Conservation (phyloP, 2,888 invertebrate genomes). For the Sesia bembeciformis region DNA sequence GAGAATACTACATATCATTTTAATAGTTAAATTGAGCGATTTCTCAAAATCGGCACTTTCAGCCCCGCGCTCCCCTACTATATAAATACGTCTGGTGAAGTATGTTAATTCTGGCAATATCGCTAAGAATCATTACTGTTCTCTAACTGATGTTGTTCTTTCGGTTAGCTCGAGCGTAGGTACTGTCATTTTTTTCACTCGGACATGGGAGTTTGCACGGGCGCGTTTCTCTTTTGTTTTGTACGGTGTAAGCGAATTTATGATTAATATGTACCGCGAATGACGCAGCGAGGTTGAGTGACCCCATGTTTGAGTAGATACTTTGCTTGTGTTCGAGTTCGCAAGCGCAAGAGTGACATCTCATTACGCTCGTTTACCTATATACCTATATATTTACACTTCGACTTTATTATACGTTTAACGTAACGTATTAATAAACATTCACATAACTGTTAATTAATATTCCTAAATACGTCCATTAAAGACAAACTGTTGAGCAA, state of each 20-base stretch:
- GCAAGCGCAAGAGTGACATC: too few species aligned
- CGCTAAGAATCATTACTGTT: too few species aligned
- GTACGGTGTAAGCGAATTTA: slow-evolving; percentile 39
- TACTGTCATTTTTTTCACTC: slow-evolving; percentile 68
- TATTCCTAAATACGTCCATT: not conserved
- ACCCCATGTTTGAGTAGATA: slow-evolving; percentile 19
- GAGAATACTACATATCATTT: too few species aligned
- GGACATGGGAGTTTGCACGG: slow-evolving; percentile 13
- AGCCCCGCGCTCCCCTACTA: too few species aligned
- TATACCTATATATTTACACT: too few species aligned
- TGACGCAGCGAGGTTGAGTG: slow-evolving; percentile 30
- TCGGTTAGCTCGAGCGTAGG: slow-evolving; percentile 65
- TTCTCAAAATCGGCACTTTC: too few species aligned
- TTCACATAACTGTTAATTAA: not conserved
- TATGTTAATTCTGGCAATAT: too few species aligned
- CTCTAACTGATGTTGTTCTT: slow-evolving; percentile 23
- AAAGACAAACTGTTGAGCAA: slow-evolving; percentile 15
- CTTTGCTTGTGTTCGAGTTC: not conserved
- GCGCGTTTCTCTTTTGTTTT: slow-evolving; percentile 58
- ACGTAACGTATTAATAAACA: too few species aligned
- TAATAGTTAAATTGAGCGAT: too few species aligned
- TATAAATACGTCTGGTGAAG: too few species aligned
- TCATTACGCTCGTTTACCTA: too few species aligned
- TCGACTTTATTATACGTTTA: too few species aligned
- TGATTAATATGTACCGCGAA: slow-evolving; percentile 47